Base-by-base conservation (phyloP, 2,888 invertebrate genomes). In the Dryadula phaetusa region DNA sequence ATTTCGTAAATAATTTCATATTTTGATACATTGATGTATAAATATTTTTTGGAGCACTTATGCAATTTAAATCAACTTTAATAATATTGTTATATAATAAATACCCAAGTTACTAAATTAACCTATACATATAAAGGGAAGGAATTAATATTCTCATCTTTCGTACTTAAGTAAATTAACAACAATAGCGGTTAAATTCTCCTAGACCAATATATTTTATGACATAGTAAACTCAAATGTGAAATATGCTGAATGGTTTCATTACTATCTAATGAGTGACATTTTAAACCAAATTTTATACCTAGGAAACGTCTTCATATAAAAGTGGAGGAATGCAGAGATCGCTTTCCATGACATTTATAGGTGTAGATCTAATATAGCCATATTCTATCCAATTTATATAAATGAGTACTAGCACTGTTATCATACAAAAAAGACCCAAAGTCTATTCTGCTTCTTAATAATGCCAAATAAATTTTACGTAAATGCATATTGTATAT, bases 331-430 rank as follows among this genome's bases (percentile, higher is more conserved):
- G 58, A 16, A 62, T 16, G 42, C 49, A 42, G 10, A 64, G 25
- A 25, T 64, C 58, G 37, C 40, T 40, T 46, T 67, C 58, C 67
- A 63, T 62, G 16, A 62, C 37, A 22, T 47, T 20, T 8, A 49
- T 62, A 32, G 66, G 56, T 7, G 47, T 22, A 8, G 54, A 54
- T 62, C 40, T 56, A n/a, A 42, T 37, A 12, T 37, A 37, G 1
- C 37, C 37, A 37, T 72, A 73, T 70, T 69, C 75, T 75, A 69
- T 76, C 76, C 75, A 66, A 6, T 44, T 62, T 63, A 14, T 22
- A 22, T 22, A 62, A 34, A 40, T 67, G 63, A 22, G 42, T 28
- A 16, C 58, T 58, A 16, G 61, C 67, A 61, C 64, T 60, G 10
- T 49, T 61, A 10, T 67, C 47, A 34, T 67, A 67, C 4, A 67